Evolutionary conservation across 2,888 invertebrate genomes (phyloP).

Genomic region (Ophioninae sp.): DNA sequence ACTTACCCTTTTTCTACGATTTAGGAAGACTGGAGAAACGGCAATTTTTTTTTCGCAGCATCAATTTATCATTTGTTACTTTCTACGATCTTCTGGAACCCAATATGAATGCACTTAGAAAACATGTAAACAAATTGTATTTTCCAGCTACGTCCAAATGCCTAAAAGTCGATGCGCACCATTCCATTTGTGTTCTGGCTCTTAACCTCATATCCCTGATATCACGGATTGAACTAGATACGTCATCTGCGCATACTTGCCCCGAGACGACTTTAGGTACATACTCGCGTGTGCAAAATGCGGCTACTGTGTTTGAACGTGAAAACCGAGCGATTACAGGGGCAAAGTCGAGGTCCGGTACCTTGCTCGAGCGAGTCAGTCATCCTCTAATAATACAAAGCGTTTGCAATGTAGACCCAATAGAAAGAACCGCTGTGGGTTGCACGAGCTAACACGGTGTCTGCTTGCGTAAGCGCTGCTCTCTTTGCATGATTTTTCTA

Average conservation of each 20-base stretch:
- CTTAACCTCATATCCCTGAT: not conserved
- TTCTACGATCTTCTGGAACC: too few species aligned
- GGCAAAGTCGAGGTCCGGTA: slow-evolving; percentile 34
- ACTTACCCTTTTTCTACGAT: too few species aligned
- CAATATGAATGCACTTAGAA: too few species aligned
- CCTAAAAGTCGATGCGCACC: too few species aligned
- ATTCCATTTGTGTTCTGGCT: too few species aligned
- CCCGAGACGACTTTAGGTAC: not conserved
- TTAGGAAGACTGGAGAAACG: too few species aligned
- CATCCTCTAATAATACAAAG: slow-evolving; percentile 1
- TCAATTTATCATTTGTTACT: too few species aligned
- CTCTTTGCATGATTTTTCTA: not conserved
- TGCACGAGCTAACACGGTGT: not conserved
- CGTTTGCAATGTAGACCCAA: not conserved
- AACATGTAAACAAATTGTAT: too few species aligned
- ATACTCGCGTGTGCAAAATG: not conserved
- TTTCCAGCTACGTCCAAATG: too few species aligned
- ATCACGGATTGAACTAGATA: slow-evolving; percentile 20
- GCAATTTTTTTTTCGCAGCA: too few species aligned
- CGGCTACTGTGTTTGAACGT: not conserved
- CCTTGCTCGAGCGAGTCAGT: not conserved
- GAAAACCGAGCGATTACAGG: slow-evolving; percentile 38
- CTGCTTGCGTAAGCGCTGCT: not conserved
- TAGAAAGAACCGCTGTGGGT: not conserved
- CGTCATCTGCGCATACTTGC: not conserved